phyloP scores from a whole-genome alignment of 2,888 invertebrate genomes.

The Ennomos quercinarius region DNA sequence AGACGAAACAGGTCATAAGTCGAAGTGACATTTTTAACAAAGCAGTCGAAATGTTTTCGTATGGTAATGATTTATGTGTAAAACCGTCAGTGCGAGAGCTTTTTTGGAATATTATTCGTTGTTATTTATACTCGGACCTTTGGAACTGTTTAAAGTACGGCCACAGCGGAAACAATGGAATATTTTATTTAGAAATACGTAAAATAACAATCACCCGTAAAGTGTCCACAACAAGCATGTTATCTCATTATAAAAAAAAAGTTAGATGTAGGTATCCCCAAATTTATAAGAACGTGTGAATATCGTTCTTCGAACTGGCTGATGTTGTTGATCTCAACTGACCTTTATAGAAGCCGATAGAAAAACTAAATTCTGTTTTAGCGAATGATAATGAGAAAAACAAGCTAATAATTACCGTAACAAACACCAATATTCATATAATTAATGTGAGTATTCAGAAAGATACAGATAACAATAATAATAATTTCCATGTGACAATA shows the following conservation, averaged over 20 bases:
- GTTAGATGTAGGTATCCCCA: too few relatives aligned
- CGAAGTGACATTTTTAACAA: constrained; percentile 84
- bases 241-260: too few relatives aligned
- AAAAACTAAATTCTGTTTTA: too few relatives aligned
- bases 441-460: too few relatives aligned
- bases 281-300: too few relatives aligned
- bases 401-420: too few relatives aligned
- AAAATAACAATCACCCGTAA: constrained; percentile 23
- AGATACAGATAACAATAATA: constrained; percentile 32
- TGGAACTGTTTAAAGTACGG: constrained; percentile 59
- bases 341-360: too few relatives aligned
- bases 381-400: too few relatives aligned
- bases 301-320: too few relatives aligned
- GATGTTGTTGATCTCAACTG: too few relatives aligned
- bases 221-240: neutral
- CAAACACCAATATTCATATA: too few relatives aligned
- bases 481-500: constrained; percentile 44
- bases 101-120: constrained; percentile 69
- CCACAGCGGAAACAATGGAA: constrained; percentile 65
- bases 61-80: constrained; percentile 84
- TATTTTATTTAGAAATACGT: constrained; percentile 30
- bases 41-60: constrained; percentile 83
- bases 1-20: constrained; percentile 83
- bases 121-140: constrained; percentile 69
- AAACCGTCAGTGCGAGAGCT: constrained; percentile 68